Conservation (phyloP, 2,888 invertebrate genomes). For the Anorthoa munda region DNA sequence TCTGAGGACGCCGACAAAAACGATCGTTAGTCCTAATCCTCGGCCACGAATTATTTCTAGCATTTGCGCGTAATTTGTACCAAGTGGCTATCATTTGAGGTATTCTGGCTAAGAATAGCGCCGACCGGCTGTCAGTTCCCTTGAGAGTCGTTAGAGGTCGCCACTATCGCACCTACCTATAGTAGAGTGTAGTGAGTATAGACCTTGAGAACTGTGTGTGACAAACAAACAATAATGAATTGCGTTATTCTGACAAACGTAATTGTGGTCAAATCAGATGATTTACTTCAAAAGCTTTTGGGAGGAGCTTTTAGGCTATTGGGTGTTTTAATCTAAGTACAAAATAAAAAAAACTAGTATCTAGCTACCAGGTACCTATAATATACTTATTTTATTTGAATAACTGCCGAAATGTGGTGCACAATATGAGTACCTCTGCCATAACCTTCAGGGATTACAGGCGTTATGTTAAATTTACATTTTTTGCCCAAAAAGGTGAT, state of each 20-base stretch:
- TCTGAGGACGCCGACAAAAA: constrained; percentile 56
- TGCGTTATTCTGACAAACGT: neutral
- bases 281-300: too few relatives aligned
- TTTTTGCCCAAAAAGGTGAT: too few relatives aligned
- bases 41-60: constrained; percentile 27
- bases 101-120: constrained; percentile 2
- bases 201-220: neutral
- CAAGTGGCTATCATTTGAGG: constrained; percentile 30
- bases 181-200: too few relatives aligned
- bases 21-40: constrained; percentile 57
- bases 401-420: too few relatives aligned
- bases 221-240: constrained; percentile 2
- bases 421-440: too few relatives aligned
- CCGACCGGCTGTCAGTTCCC: neutral
- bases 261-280: neutral
- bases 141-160: constrained; percentile 14
- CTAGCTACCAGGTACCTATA: too few relatives aligned
- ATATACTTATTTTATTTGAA: too few relatives aligned
- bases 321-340: too few relatives aligned
- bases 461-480: too few relatives aligned
- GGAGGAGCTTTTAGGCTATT: too few relatives aligned
- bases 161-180: neutral
- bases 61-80: constrained; percentile 37
- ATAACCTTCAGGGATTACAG: too few relatives aligned
- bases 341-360: too few relatives aligned